These are phyloP conservation scores for Slavum lentiscoides DNA, from an alignment of 2,888 invertebrate genomes.

Conservation along the genomic window DNA sequence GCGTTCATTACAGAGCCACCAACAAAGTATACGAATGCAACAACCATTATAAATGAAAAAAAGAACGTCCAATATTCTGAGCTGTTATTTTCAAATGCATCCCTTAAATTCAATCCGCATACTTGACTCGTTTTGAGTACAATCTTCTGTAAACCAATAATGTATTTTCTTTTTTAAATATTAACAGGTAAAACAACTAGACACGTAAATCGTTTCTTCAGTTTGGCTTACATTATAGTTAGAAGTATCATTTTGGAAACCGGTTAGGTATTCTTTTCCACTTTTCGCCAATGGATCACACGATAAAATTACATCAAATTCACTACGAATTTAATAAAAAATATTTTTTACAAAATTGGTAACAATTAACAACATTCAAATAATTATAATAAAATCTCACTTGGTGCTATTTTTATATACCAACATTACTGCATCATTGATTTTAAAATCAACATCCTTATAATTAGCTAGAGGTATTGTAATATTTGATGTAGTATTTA, in stretches of 20 bases:
- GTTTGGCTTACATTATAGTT: slow-evolving; percentile 24
- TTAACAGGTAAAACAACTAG: background rate
- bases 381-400: slow-evolving; percentile 8
- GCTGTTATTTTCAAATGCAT: slow-evolving; percentile 14
- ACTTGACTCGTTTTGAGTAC: slow-evolving; percentile 31
- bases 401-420: slow-evolving; percentile 16
- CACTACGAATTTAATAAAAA: slow-evolving; percentile 4
- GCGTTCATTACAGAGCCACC: slow-evolving; percentile 45
- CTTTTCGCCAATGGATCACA: slow-evolving; percentile 23
- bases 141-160: slow-evolving; percentile 12
- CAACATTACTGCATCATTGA: slow-evolving; percentile 13
- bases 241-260: slow-evolving; percentile 19
- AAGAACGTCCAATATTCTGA: slow-evolving; percentile 25
- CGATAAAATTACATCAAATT: slow-evolving; percentile 36
- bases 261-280: slow-evolving; percentile 32
- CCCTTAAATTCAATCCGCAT: slow-evolving; percentile 39
- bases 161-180: background rate
- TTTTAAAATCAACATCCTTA: slow-evolving; percentile 9
- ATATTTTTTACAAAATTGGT: background rate
- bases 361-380: background rate
- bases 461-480: slow-evolving; percentile 12
- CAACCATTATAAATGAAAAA: slow-evolving; percentile 43
- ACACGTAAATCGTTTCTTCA: background rate
- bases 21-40: slow-evolving; percentile 41
- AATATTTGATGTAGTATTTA: slow-evolving; percentile 12